Base-by-base conservation (phyloP, 2,888 invertebrate genomes). In the Drosophila subquinaria region DNA sequence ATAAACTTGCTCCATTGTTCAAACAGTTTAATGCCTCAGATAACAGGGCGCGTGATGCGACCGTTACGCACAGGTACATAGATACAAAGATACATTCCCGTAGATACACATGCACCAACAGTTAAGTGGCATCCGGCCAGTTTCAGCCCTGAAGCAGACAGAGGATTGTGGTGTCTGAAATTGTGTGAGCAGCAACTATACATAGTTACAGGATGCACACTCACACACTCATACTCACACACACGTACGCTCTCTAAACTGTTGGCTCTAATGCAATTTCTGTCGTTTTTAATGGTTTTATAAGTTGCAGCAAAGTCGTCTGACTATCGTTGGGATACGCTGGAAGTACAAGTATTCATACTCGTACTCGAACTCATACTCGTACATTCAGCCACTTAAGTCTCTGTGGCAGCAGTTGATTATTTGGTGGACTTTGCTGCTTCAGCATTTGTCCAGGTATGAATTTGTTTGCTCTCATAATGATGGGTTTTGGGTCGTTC, bases 201-300 rank as follows among this genome's bases (percentile, higher is more conserved):
- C 27, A 27, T 56, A 17, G 40, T 47, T 59, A 67, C 40, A 55
- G 69, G 55, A 69, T 50, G 69, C 59, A 43, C 33, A 45, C 43
- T 17, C 11, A 5, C 30, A n/a, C 15, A 50, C 36, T 35, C 35
- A 43, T 35, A n/a, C 30, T 3, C 5, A 2, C 36, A 20, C 30
- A 55, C 57, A 38, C 56, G 52, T 52, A 57, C 56, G 42, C 20
- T 33, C 50, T 45, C 64, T 66, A 66, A 80, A 71, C 76, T 63
- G 76, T 63, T 64, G 57, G 59, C 67, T 51, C 52, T 69, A 80
- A 88, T 73, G 76, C 86, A 80, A 79, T 86, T 89, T 73, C 86
- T 76, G 83, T 73, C 79, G 73, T 79, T 76, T 79, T 76, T 74
- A 88, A 88, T 90, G 82, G 80, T 85, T 85, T 85, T 88, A 79